A percentile compares a stretch with the other conserved stretches of the same genome.
Conservation (phyloP, 2,113 vertebrate species). For the Psilopogon haemacephalus region DNA sequence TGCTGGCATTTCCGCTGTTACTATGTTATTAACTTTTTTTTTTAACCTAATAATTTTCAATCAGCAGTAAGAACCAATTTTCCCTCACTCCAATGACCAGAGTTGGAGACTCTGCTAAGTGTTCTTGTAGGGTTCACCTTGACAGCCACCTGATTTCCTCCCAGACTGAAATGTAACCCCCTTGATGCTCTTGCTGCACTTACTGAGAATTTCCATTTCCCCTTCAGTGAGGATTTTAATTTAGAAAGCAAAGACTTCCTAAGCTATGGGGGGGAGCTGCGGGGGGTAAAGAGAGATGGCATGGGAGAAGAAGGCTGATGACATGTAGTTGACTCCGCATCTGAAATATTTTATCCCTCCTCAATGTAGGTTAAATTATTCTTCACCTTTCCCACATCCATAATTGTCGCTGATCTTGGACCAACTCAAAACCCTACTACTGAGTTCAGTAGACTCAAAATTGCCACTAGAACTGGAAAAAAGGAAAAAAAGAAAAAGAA, state of each 20-base stretch:
- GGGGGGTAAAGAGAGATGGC: conserved; percentile 56
- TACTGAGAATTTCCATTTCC: conserved; percentile 62
- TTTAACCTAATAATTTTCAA: conserved; percentile 65
- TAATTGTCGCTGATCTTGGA: conserved; percentile 74
- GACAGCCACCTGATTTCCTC: conserved; percentile 44
- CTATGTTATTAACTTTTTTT: conserved; percentile 62
- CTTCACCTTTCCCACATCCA: conserved; percentile 77
- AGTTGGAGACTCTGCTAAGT: conserved; percentile 8
- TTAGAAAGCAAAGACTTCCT: conserved; percentile 68
- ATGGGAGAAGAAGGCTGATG: conserved; percentile 69
- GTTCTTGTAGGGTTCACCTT: conserved; percentile 13
- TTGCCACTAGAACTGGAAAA: conserved; percentile 68
- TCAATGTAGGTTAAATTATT: conserved; percentile 76
- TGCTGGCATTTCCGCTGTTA: conserved; percentile 64
- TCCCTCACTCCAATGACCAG: conserved; percentile 41
- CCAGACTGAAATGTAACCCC: conserved; percentile 11
- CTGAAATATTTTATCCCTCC: conserved; percentile 76
- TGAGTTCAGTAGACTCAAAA: conserved; percentile 69
- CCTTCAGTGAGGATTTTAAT: conserved; percentile 66
- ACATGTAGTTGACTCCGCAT: conserved; percentile 72
- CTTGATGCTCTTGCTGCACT: background rate
- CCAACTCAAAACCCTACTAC: conserved; percentile 74
- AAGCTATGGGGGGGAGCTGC: conserved; percentile 47
- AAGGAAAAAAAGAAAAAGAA: conserved; percentile 12
- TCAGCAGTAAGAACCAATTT: conserved; percentile 55